Evolutionary conservation across 2,113 vertebrate genomes (phyloP).

Genomic region (Xyrauchen texanus): DNA sequence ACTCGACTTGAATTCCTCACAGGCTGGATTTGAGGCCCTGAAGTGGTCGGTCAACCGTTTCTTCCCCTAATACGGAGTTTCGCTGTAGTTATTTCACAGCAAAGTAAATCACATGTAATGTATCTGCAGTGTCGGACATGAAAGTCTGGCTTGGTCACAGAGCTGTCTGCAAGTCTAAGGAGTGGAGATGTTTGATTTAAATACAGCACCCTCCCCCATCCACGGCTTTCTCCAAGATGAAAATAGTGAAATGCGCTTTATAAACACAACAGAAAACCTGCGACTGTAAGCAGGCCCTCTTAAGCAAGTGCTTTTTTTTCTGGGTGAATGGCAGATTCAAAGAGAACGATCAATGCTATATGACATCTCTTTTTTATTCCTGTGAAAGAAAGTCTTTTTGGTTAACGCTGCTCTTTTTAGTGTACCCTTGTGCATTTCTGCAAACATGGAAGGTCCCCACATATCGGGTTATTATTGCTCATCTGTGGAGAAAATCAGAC

Average conservation of each 20-base stretch:
- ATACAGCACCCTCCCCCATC: background rate
- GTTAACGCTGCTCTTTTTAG: constrained; percentile 55
- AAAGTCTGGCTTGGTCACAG: constrained; percentile 56
- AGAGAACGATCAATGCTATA: constrained; percentile 66
- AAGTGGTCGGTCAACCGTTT: constrained; percentile 58
- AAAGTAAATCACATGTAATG: constrained; percentile 65
- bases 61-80: constrained; percentile 52
- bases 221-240: background rate
- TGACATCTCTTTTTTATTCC: constrained; percentile 55
- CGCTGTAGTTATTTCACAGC: constrained; percentile 62
- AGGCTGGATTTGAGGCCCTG: constrained; percentile 56
- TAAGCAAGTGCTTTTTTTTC: constrained; percentile 4
- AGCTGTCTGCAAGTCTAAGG: constrained; percentile 41
- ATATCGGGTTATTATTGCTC: constrained; percentile 46
- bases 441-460: constrained; percentile 34
- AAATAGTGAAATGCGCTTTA: constrained; percentile 16
- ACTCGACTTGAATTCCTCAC: constrained; percentile 59
- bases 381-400: constrained; percentile 71
- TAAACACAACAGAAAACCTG: constrained; percentile 9
- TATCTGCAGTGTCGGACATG: constrained; percentile 57
- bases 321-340: background rate
- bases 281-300: background rate
- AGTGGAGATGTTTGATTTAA: constrained; percentile 38
- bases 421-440: constrained; percentile 54
- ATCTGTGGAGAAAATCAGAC: background rate